Base-by-base conservation (phyloP, 2,113 vertebrate genomes). In the Herpailurus yagouaroundi region DNA sequence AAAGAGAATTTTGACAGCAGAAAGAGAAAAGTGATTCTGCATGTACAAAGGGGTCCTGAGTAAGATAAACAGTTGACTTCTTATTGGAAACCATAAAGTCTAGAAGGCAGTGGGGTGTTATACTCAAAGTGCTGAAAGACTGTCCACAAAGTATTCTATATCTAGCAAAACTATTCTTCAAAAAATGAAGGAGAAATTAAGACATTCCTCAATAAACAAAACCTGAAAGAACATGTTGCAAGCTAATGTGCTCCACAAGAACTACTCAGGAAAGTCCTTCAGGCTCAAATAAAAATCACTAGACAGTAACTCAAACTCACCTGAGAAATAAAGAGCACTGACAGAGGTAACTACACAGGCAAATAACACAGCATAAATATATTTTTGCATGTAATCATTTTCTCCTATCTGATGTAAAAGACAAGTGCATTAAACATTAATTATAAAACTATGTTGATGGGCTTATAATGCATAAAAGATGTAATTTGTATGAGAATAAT, bases 221-320 rank as follows among this genome's bases (percentile, higher is more conserved):
- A 52, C 38, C 41, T 77, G 60, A 77, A 77, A 68, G 36, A 90
- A 66, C n/a, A 36, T 4, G 29, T 63, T 45, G 71, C 36, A 45
- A 84, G 60, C 71, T 45, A 12, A 16, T 48, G 23, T 77, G 16
- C 5, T 9, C 38, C 45, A 76, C 14, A n/a, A 76, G 41, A 84
- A 64, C 63, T 7, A 89, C 14, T 74, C 63, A 73, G 31, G 19
- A 41, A 38, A 31, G 13, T 71, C 74, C 50, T 63, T 57, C 25
- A 50, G 99, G 98, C 99, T 99, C 98, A 98, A 98, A 97, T 23
- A 21, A 97, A 98, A 98, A 97, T 97, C 25, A 97, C n/a, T 63
- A n/a, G 45, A 33, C 27, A 52, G 55, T 83, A 73, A 66, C 68
- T 82, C 79, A 64, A 84, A 91, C 73, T n/a, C 71, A 85, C 23